Evolutionary conservation across 2,888 invertebrate genomes (phyloP).

Genomic region (Lampropteryx suffumata): DNA sequence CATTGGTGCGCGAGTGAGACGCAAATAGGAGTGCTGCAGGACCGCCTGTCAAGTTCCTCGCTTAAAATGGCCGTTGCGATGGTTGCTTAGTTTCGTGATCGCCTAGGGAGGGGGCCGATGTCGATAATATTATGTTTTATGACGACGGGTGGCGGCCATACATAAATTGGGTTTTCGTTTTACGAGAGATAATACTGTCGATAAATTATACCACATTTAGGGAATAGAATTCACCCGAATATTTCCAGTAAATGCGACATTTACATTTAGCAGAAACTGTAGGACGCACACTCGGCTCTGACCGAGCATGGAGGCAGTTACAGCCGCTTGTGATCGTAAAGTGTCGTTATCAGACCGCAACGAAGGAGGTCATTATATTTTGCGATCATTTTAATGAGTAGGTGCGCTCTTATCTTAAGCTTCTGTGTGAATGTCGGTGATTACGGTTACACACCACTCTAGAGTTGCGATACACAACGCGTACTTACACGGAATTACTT

Average conservation of each 20-base stretch:
- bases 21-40: constrained; percentile 35
- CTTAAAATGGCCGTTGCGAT: constrained; percentile 74
- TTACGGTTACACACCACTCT: constrained; percentile 38
- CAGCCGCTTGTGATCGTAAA: constrained; percentile 45
- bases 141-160: constrained; percentile 65
- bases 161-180: constrained; percentile 78
- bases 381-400: constrained; percentile 53
- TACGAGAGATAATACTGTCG: constrained; percentile 71
- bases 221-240: constrained; percentile 56
- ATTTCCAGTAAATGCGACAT: constrained; percentile 43
- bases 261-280: constrained; percentile 42
- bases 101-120: constrained; percentile 78
- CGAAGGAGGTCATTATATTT: constrained; percentile 61
- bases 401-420: constrained; percentile 52
- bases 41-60: constrained; percentile 70
- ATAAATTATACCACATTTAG: constrained; percentile 72
- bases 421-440: constrained; percentile 46
- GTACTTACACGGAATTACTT: constrained; percentile 38
- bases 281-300: constrained; percentile 34
- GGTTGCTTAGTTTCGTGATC: constrained; percentile 78
- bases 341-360: constrained; percentile 63
- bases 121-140: constrained; percentile 81
- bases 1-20: constrained; percentile 28
- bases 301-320: constrained; percentile 59
- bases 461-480: constrained; percentile 26